A percentile compares a stretch with the other conserved stretches of the same genome.
These are phyloP conservation scores for Saccopteryx leptura DNA, from an alignment of 2,113 vertebrate species.

Conservation along the genomic window DNA sequence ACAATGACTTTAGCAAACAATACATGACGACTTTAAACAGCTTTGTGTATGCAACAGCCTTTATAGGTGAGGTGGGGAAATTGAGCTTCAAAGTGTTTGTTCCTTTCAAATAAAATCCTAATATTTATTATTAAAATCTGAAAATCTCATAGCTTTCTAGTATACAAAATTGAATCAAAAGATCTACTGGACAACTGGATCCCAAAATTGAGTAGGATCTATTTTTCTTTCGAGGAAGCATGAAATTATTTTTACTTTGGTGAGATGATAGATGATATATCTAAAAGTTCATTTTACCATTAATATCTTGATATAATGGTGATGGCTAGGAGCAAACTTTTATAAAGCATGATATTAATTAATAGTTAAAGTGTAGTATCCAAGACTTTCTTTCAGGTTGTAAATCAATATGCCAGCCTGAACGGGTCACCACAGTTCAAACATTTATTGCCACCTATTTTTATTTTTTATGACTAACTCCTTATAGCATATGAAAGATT, in stretches of 20 bases:
- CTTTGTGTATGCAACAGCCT: constrained; percentile 66
- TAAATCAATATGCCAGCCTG: neutral
- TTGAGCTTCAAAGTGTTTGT: constrained; percentile 61
- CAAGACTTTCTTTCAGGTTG: neutral
- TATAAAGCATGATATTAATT: neutral
- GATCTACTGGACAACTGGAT: neutral
- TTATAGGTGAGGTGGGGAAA: constrained; percentile 82
- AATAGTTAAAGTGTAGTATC: constrained; percentile 24
- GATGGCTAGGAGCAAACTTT: neutral
- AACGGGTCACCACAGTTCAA: constrained; percentile 41
- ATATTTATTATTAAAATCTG: constrained; percentile 60
- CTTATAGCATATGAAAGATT: neutral
- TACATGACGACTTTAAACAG: constrained; percentile 76
- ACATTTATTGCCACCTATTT: neutral
- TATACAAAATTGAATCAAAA: constrained; percentile 12
- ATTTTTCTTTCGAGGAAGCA: constrained; percentile 25
- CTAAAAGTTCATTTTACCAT: constrained; percentile 1
- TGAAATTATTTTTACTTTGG: constrained; percentile 44
- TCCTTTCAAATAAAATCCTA: constrained; percentile 78
- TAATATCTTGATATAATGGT: neutral
- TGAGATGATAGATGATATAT: constrained; percentile 3
- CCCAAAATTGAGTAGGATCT: neutral
- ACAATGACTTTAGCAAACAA: constrained; percentile 81
- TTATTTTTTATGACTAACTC: neutral
- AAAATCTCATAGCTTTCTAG: constrained; percentile 19